These are phyloP conservation scores for Nixonia krombeini DNA, from an alignment of 1,140 invertebrate genomes.

Conservation along the genomic window DNA sequence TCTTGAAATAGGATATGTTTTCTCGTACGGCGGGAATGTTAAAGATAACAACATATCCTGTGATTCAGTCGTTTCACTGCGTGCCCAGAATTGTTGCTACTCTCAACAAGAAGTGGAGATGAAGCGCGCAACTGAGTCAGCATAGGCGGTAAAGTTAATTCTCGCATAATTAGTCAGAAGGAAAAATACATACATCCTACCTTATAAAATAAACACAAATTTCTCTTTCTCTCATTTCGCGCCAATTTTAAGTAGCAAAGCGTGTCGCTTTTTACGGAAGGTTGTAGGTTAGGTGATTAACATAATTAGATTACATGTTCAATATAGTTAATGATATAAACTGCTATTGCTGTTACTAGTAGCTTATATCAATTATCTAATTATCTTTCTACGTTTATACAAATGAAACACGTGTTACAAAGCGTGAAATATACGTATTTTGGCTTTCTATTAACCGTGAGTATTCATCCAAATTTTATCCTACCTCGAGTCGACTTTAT, in stretches of 20 bases:
- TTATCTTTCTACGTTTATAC: too few relatives aligned
- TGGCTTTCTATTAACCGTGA: too few relatives aligned
- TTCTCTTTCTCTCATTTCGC: background rate
- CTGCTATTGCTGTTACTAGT: too few relatives aligned
- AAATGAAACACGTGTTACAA: too few relatives aligned
- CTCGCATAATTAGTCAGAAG: background rate
- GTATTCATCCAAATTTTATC: too few relatives aligned
- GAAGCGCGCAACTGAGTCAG: background rate
- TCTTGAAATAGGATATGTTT: background rate
- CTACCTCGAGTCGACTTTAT: too few relatives aligned
- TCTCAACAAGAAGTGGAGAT: background rate
- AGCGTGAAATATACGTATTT: too few relatives aligned
- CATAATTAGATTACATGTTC: too few relatives aligned
- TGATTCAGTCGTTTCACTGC: background rate
- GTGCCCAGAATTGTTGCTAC: background rate
- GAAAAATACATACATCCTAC: background rate
- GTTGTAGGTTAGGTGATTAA: too few relatives aligned
- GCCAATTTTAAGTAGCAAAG: background rate
- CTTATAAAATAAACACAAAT: background rate
- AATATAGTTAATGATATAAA: too few relatives aligned
- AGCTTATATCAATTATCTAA: too few relatives aligned
- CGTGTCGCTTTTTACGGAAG: background rate
- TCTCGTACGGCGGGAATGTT: background rate
- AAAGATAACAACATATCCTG: background rate
- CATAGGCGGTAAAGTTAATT: background rate